Evolutionary conservation across 2,797 vertebrate species (phyloP).

Genomic region (Mormyrops attenuatus): DNA sequence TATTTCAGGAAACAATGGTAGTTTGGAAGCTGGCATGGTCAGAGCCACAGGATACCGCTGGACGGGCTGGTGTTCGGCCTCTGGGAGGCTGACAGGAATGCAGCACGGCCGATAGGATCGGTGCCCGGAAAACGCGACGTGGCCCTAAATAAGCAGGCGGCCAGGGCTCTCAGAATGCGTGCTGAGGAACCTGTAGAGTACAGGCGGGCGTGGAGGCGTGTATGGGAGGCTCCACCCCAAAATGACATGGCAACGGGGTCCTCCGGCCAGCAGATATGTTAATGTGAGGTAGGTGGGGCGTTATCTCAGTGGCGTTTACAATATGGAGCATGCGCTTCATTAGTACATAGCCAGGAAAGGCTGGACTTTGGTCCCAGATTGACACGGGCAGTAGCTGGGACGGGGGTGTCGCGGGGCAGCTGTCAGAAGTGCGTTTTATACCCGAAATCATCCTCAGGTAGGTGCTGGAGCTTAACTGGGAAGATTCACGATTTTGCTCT

Average conservation of each 20-base stretch:
- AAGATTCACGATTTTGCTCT: background rate
- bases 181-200: background rate
- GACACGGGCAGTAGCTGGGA: background rate
- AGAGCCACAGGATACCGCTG: background rate
- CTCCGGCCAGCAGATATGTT: background rate
- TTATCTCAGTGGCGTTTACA: conserved; percentile 10
- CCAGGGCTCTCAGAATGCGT: background rate
- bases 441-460: background rate
- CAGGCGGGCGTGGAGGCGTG: background rate
- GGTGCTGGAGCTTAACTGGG: background rate
- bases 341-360: conserved; percentile 22
- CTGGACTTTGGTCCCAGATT: conserved; percentile 52
- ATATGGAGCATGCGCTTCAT: conserved; percentile 25
- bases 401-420: background rate
- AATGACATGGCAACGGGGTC: background rate
- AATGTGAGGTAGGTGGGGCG: background rate
- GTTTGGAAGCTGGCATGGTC: background rate
- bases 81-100: background rate
- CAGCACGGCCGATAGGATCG: background rate
- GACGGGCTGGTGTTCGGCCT: background rate
- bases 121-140: background rate
- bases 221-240: background rate
- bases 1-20: conserved; percentile 15
- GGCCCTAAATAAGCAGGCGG: background rate
- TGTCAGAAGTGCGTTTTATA: background rate